Conservation (phyloP, 2,888 invertebrate genomes). For the Antitype chi region DNA sequence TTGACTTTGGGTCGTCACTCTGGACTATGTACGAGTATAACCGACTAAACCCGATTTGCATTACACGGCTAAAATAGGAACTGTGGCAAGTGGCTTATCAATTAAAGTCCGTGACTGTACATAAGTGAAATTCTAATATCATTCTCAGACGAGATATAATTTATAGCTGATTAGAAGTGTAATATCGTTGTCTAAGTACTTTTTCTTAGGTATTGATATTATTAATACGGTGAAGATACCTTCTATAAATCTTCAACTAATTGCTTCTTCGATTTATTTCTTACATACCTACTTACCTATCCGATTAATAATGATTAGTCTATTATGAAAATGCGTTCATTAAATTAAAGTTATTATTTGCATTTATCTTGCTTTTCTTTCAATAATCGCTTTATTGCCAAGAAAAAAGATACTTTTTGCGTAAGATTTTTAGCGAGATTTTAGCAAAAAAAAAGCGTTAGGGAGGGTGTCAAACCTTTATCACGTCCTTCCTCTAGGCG, state of each 20-base stretch:
- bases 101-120: too few species aligned
- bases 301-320: too few species aligned
- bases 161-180: slow-evolving; percentile 29
- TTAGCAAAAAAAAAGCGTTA: slow-evolving; percentile 27
- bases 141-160: slow-evolving; percentile 26
- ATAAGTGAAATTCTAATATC: background rate
- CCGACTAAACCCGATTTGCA: too few species aligned
- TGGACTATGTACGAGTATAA: too few species aligned
- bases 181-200: slow-evolving; percentile 6
- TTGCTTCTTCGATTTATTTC: background rate
- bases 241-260: background rate
- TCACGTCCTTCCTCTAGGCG: slow-evolving; percentile 44
- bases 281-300: background rate
- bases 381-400: slow-evolving; percentile 10
- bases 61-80: too few species aligned
- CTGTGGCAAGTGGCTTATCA: too few species aligned
- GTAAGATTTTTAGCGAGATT: slow-evolving; percentile 26
- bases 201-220: background rate
- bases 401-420: slow-evolving; percentile 16
- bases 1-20: too few species aligned
- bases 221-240: background rate
- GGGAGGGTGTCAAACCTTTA: slow-evolving; percentile 59
- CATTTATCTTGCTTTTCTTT: background rate
- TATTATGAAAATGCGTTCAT: background rate
- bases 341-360: background rate